Evolutionary conservation across 2,797 vertebrate species (phyloP), one percentile per base, ranked within the genome.

Genomic region (Cetoscarus ocellatus): DNA sequence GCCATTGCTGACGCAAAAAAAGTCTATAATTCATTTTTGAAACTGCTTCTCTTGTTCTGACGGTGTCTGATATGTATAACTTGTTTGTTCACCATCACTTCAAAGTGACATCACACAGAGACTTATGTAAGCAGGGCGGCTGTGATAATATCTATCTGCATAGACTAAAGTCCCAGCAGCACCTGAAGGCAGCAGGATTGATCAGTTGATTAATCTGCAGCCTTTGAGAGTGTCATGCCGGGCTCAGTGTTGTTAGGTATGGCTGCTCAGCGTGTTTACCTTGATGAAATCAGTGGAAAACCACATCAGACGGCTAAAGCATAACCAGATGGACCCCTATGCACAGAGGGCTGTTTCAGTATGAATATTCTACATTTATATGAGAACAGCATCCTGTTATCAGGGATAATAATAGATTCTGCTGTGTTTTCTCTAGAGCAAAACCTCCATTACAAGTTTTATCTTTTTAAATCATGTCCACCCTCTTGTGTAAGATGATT

Each of bases 191-290:
- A 51, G 11, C 50, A 35, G 12, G 50, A 51, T 3, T 51, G 19
- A 51, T 51, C 19, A 34, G 49, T 12, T 50, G 49, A 51, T 51
- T 51, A 51, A 51, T 51, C 50, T 35, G 19, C 11, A 34, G 50
- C 11, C 12, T 51, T 7, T 34, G 49, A 34, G 49, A 51, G 18
- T 34, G 11, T 27, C 19, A 51, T 27, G 18, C 50, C 27, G 13
- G 12, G 50, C 50, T 8, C 13, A 14, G 47, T 18, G 13, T 27
- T 13, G 12, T 34, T 13, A 34, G 27, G 19, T 27, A 51, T 7
- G 12, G 7, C 6, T 34, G 50, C 19, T 51, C 50, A 14, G 10
- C 13, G 19, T 51, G 19, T 51, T 51, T 51, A 51, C 50, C 19
- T 51, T 34, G 50, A 51, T 51, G 34, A 14, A 51, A 51, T 51